These are phyloP conservation scores for Nycteola revayana DNA, from an alignment of 2,888 invertebrate species.

Conservation along the genomic window DNA sequence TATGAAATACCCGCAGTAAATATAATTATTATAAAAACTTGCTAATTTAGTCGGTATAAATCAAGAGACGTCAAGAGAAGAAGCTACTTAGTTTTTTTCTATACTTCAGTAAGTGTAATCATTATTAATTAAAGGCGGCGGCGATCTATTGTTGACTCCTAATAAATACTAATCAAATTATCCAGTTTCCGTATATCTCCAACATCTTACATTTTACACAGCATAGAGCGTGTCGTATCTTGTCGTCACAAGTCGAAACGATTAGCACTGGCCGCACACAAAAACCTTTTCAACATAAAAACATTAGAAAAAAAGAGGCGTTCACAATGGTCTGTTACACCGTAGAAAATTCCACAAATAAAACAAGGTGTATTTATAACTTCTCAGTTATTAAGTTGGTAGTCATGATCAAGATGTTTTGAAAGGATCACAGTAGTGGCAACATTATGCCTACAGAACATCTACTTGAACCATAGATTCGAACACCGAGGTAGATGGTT, in stretches of 20 bases:
- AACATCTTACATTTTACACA: slow-evolving; percentile 20
- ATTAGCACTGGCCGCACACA: slow-evolving; percentile 52
- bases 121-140: too few species aligned
- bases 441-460: not conserved
- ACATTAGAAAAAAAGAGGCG: slow-evolving; percentile 34
- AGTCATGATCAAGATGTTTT: not conserved
- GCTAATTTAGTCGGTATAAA: too few species aligned
- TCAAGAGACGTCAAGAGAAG: too few species aligned
- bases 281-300: slow-evolving; percentile 34
- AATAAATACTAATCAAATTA: slow-evolving; percentile 33
- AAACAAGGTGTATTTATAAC: slow-evolving; percentile 43
- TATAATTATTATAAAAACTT: too few species aligned
- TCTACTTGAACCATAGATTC: slow-evolving; percentile 2
- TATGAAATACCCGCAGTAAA: too few species aligned
- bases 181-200: slow-evolving; percentile 19
- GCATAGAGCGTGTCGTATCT: slow-evolving; percentile 56
- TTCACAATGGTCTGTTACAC: slow-evolving; percentile 56
- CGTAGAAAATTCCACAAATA: slow-evolving; percentile 67
- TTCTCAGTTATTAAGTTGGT: slow-evolving; percentile 2
- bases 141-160: too few species aligned
- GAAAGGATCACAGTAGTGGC: not conserved
- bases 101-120: too few species aligned
- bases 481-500: slow-evolving; percentile 31
- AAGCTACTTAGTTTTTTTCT: too few species aligned
- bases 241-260: slow-evolving; percentile 66